Base-by-base conservation (phyloP, 2,113 vertebrate genomes). In the Echinops telfairi region DNA sequence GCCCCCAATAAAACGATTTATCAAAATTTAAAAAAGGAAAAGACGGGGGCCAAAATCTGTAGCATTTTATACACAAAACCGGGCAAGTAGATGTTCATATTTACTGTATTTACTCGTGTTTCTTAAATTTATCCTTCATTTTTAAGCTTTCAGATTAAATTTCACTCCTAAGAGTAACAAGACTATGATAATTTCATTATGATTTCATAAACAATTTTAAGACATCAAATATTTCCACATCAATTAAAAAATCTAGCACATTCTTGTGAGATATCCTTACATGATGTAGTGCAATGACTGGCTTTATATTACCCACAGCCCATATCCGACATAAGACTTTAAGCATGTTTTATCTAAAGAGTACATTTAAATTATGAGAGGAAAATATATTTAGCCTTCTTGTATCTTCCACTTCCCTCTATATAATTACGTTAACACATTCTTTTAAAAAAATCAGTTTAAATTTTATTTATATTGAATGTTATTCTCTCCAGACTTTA, bases 381-480 rank as follows among this genome's bases (percentile, higher is more conserved):
- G 75, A 92, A 83, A 87, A 6, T 43, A 68, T 86, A 93, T 19
- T 20, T 53, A 53, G 47, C 38, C 80, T 84, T 22, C 6, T 53
- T 53, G 10, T 27, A 92, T 75, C 27, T n/a, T 92, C 47, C 29
- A 77, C 23, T 29, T 75, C 58, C 23, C 11, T 70, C 43, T 11
- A 15, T 53, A 87, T 83, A 96, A 92, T 82, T 82, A 27, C 57
- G 88, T 64, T 77, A 97, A 96, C 57, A 94, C 89, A 33, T 96
- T 96, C 43, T 93, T 95, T 89, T 47, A 60, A 93, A 96, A 40
- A 97, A 94, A 94, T 93, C 43, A 47, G 66, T 70, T 53, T 79
- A 93, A 79, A 90, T 97, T 98, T 98, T 98, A 98, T 98, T 98
- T 97, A 93, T 97, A 97, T 96, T 92, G 47, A 96, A 93, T 95